phyloP scores from a whole-genome alignment of 2,888 invertebrate species.

The Lacanobia oleracea region DNA sequence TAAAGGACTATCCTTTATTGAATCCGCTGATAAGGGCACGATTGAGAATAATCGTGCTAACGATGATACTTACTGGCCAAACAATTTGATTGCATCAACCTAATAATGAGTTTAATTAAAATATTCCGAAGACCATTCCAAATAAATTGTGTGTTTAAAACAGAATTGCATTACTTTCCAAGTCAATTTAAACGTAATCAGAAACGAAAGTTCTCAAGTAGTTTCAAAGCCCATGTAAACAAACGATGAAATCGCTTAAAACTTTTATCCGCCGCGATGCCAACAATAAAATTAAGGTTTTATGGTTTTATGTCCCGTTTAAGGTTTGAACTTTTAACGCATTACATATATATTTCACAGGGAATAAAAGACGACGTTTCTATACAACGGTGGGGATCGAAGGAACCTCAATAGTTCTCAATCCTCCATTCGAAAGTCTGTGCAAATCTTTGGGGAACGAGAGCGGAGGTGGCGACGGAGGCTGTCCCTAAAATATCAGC shows the following conservation, averaged over 20 bases:
- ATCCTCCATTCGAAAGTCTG: slow-evolving; percentile 74
- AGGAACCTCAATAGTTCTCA: slow-evolving; percentile 78
- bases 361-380: slow-evolving; percentile 68
- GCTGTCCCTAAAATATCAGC: slow-evolving; percentile 65
- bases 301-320: slow-evolving; percentile 62
- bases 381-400: slow-evolving; percentile 68
- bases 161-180: slow-evolving; percentile 29
- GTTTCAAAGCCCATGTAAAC: slow-evolving; percentile 54
- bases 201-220: slow-evolving; percentile 51
- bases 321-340: slow-evolving; percentile 63
- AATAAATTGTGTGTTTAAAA: slow-evolving; percentile 10
- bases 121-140: background rate
- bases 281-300: slow-evolving; percentile 65
- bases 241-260: slow-evolving; percentile 59
- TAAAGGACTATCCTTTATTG: slow-evolving; percentile 53
- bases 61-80: background rate
- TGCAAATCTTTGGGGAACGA: slow-evolving; percentile 74
- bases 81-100: background rate
- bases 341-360: slow-evolving; percentile 68
- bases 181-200: slow-evolving; percentile 42
- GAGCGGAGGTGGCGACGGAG: slow-evolving; percentile 48
- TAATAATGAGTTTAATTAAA: slow-evolving; percentile 6
- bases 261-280: slow-evolving; percentile 49
- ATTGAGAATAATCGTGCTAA: slow-evolving; percentile 17
- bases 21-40: slow-evolving; percentile 41